Evolutionary conservation across 2,888 invertebrate species (phyloP), one percentile per base, ranked within the genome.

Genomic region (Phragmatobia fuliginosa): DNA sequence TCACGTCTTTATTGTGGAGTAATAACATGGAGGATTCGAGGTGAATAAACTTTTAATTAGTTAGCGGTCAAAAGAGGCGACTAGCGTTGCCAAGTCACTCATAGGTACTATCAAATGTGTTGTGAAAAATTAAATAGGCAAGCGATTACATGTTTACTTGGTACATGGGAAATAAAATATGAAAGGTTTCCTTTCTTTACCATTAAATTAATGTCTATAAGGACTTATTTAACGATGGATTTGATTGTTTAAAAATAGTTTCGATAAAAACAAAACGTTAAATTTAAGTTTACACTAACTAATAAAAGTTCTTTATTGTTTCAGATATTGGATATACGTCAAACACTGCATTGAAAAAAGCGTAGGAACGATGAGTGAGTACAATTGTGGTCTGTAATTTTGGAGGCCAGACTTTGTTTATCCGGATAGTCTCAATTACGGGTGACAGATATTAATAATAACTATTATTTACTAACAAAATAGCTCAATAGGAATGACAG

Each of bases 41-140:
- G 28, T 33, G 60, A 60, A 32, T 32, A 33, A 60, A 60, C 60
- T 33, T 60, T 33, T 60, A 60, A 60, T 60, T 56, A 56, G 28
- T 28, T 56, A 28, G 56, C 28, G 56, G 28, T 56, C 56, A 56
- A 56, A 56, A 28, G 56, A 56, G 28, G 56, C 28, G 6, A 56
- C 56, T 28, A 28, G 28, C 7, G 11, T 56, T 56, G 14, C 28
- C 28, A 56, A 56, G 4, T 25, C 25, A 56, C 11, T 56, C 28
- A 56, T 56, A 56, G 52, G 52, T 56, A 56, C 45, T 45, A 45
- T 45, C 21, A 21, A 45, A 45, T 45, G 45, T 21, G 45, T 45
- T 45, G 21, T 21, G 8, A 45, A n/a, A n/a, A 49, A n/a, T n/a
- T 21, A 49, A 7, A 3, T n/a, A 49, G 8, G n/a, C 8, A 49